phyloP scores from a whole-genome alignment of 1,140 invertebrate genomes.

The Drosophila chauvacae region DNA sequence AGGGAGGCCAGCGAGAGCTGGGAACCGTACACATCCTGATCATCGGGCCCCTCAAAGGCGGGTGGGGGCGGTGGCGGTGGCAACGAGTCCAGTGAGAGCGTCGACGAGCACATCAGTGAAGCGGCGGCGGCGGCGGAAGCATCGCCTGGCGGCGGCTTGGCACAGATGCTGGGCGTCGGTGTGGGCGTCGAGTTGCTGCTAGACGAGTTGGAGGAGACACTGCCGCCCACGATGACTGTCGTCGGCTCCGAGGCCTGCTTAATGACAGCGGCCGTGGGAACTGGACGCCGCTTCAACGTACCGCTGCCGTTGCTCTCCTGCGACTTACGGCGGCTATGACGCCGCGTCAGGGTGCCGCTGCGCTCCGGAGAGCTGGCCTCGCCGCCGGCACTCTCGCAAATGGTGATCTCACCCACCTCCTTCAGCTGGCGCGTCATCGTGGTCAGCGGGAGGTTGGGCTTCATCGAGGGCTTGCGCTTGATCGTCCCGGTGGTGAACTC shows the following conservation, averaged over 20 bases:
- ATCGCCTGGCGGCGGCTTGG: slow-evolving; percentile 55
- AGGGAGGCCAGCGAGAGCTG: slow-evolving; percentile 88
- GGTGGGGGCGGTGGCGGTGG: slow-evolving; percentile 91
- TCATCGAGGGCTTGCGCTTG: slow-evolving; percentile 94
- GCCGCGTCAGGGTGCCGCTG: slow-evolving; percentile 86
- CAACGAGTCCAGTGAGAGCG: slow-evolving; percentile 90
- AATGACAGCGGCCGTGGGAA: slow-evolving; percentile 9
- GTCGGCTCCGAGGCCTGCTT: slow-evolving; percentile 40
- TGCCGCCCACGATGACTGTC: slow-evolving; percentile 19
- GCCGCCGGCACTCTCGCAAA: slow-evolving; percentile 68
- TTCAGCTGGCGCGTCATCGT: slow-evolving; percentile 95
- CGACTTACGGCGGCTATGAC: slow-evolving; percentile 86
- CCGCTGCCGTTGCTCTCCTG: slow-evolving; percentile 87
- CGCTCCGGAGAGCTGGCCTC: slow-evolving; percentile 74
- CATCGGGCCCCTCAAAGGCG: slow-evolving; percentile 86
- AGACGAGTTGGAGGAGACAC: slow-evolving; percentile 68
- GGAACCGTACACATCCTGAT: slow-evolving; percentile 88
- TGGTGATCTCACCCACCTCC: slow-evolving; percentile 90
- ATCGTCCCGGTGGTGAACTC: slow-evolving; percentile 93
- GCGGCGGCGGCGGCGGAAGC: background rate
- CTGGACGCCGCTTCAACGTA: slow-evolving; percentile 86
- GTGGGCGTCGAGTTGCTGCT: slow-evolving; percentile 81
- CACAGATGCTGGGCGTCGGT: slow-evolving; percentile 78
- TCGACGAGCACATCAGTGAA: slow-evolving; percentile 88
- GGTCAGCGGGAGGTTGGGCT: slow-evolving; percentile 94